Conservation (phyloP, 37 sponge, comb jelly and placozoan species). For the Chondrosia reniformis region DNA sequence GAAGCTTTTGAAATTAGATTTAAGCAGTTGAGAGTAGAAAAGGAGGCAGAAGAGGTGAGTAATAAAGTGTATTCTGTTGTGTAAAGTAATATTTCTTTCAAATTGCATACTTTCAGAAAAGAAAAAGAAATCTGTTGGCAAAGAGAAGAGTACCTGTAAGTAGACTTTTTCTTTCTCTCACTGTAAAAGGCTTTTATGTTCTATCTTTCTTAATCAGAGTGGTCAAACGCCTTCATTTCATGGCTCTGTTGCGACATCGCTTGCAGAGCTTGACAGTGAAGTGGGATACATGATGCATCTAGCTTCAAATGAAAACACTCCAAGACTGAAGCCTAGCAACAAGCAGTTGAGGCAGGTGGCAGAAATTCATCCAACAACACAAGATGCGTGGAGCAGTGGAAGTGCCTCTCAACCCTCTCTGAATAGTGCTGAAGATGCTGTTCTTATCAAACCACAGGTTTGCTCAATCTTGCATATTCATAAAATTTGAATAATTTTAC, state of each 20-base stretch:
- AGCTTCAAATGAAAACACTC: conserved; percentile 29
- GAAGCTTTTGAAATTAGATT: conserved; percentile 76
- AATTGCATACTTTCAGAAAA: background rate
- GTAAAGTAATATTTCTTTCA: too few species aligned
- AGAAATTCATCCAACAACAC: conserved; percentile 6
- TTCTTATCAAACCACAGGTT: conserved; percentile 10
- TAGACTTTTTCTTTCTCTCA: too few species aligned
- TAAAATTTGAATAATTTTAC: too few species aligned
- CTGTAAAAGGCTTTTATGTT: too few species aligned
- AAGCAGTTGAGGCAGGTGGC: background rate
- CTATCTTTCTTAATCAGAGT: too few species aligned
- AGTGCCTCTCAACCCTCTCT: conserved; percentile 8
- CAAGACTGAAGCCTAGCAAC: background rate
- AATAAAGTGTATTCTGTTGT: too few species aligned
- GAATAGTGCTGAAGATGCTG: background rate
- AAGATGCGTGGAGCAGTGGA: background rate
- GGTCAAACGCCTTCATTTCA: background rate
- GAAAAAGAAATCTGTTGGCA: conserved; percentile 2
- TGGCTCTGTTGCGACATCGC: conserved; percentile 34
- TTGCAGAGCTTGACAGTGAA: conserved; percentile 55
- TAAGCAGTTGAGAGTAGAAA: conserved; percentile 42
- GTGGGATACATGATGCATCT: conserved; percentile 71
- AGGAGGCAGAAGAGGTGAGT: conserved; percentile 18
- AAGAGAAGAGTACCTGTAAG: background rate
- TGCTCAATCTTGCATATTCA: background rate